Evolutionary conservation across 2,113 vertebrate genomes (phyloP).

Genomic region (Siphamia tubifer): DNA sequence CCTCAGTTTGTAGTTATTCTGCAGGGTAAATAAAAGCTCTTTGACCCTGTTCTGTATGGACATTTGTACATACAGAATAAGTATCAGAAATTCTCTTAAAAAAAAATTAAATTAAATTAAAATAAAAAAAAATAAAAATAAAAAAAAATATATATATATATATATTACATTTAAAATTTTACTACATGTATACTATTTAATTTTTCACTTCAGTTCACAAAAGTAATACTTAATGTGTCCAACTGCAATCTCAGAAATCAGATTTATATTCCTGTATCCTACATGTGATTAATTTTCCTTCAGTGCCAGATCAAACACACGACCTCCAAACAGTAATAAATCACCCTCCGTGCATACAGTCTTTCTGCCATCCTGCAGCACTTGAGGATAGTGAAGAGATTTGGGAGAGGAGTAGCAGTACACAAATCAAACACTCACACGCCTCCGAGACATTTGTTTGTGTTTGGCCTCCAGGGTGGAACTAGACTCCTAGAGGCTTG

Average conservation of each 20-base stretch:
- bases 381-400: not conserved
- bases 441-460: slow-evolving; percentile 19
- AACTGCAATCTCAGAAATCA: not conserved
- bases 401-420: not conserved
- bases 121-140: too few relatives aligned
- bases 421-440: slow-evolving; percentile 18
- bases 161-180: too few relatives aligned
- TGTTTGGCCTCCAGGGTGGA: not conserved
- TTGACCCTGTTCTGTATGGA: too few relatives aligned
- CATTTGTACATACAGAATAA: too few relatives aligned
- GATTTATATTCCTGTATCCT: not conserved
- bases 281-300: not conserved
- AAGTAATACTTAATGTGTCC: not conserved
- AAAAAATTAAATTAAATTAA: too few relatives aligned
- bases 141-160: too few relatives aligned
- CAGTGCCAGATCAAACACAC: not conserved
- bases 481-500: not conserved
- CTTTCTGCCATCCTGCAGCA: not conserved
- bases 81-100: too few relatives aligned
- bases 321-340: not conserved
- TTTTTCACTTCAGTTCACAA: not conserved
- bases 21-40: too few relatives aligned
- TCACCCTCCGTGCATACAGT: not conserved
- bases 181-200: too few relatives aligned
- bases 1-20: too few relatives aligned